Base-by-base conservation (phyloP, 2,888 invertebrate species). In the Apoderus coryli region DNA sequence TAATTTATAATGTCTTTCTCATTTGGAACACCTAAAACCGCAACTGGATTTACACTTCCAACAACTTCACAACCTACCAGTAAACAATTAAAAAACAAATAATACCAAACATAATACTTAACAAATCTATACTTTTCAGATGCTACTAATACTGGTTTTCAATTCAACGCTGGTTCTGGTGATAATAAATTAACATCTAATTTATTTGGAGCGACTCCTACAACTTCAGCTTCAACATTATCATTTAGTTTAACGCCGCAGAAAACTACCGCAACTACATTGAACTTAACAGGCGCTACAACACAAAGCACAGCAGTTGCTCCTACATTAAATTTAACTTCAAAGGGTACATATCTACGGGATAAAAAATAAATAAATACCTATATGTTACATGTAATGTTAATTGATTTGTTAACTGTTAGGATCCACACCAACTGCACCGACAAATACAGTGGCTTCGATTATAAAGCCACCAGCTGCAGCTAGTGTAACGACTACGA, bases 41-140 rank as follows among this genome's bases (percentile, higher is more conserved):
- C 45, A 6, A 38, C 44, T 3, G 48, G 48, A 33, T 59, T 59
- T 27, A 60, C 55, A 32, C 54, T 56, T 25, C 50, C 56, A 2
- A 42, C 55, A 2, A 45, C 51, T 3, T 42, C 52, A 3, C 56
- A 60, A 24, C 47, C 42, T 4, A 35, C 43, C 25, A 35, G 38
- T 39, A 37, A 32, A 31, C 32, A 13, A 13, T 23, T 12, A 10
- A 13, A 22, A 22, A 26, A 6, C 12, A 13, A 12, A 10, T 31
- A 9, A 16, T 19, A 16, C 7, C 9, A 10, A 33, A 27, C 4
- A 10, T 25, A 35, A 22, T 16, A 16, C 16, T 24, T n/a, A n/a
- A n/a, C n/a, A n/a, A n/a, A 30, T 26, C 14, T 19, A n/a, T 4
- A 24, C 31, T 31, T n/a, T 31, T 9, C 39, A 28, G 27, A 41